phyloP scores from a whole-genome alignment of 2,113 vertebrate genomes.

The Tilapia sparmanii region DNA sequence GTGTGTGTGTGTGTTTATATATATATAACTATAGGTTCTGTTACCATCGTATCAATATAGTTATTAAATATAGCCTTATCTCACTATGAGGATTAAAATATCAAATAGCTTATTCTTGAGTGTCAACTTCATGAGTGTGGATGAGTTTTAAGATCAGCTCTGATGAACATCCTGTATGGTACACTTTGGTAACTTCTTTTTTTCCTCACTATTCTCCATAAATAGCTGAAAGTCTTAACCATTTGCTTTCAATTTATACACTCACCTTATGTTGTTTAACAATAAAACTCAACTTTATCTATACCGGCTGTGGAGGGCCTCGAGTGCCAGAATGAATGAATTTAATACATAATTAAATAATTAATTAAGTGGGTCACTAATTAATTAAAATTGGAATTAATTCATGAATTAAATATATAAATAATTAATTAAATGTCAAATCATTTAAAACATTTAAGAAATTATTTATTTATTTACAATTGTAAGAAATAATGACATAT shows the following conservation, averaged over 20 bases:
- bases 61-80: not conserved
- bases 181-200: not conserved
- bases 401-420: not conserved
- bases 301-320: fast-evolving
- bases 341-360: not conserved
- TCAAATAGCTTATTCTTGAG: not conserved
- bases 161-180: not conserved
- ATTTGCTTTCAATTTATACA: not conserved
- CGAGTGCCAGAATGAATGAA: not conserved
- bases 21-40: not conserved
- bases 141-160: not conserved
- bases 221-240: not conserved
- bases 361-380: not conserved
- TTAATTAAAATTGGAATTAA: not conserved
- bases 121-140: not conserved
- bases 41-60: not conserved
- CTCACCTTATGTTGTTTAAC: not conserved
- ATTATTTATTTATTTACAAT: not conserved
- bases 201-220: not conserved
- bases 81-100: not conserved
- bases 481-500: not conserved
- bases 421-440: not conserved
- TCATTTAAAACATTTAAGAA: not conserved
- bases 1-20: not conserved
- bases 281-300: not conserved